Evolutionary conservation across 2,113 vertebrate genomes (phyloP), one percentile per base, ranked within the genome.

Genomic region (Pelusios castaneus): DNA sequence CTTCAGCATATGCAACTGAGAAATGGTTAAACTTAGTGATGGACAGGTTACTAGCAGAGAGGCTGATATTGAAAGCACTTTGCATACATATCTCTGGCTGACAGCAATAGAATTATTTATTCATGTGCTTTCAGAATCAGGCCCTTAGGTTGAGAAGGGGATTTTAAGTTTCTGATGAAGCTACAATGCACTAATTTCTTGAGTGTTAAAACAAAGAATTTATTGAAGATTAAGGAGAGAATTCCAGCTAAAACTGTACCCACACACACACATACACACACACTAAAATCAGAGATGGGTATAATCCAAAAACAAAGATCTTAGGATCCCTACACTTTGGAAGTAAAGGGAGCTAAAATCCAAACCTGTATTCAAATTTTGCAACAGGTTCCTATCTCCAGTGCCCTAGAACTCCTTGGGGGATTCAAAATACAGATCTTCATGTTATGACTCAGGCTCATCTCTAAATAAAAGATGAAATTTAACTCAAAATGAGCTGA

Each of bases 271-370:
- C 0, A 34, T 55, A 93, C 19, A 75, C 92, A 89, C 92, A 93
- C 34, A 22, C 34, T 82, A 96, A 88, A 97, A 92, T 91, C 80
- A 96, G 91, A 97, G 91, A 88, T 47, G 87, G 84, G 22, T 82
- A 85, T 89, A 86, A 97, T 88, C 92, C 89, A 89, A 89, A 90
- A 94, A 91, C 94, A 96, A 94, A 95, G 84, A 94, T 95, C 43
- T 10, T n/a, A 88, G 91, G 29, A n/a, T 90, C 93, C 87, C 88
- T 91, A 94, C 51, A 88, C 1, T 2, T 85, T 77, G 91, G 85
- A 94, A 80, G 80, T 90, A 85, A 88, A 88, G 91, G 80, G 76
- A 19, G 22, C 34, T 54, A 27, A 88, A 96, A 91, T 92, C 27
- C 22, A 17, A 75, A 60, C 94, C 86, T 91, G 93, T 56, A 95